Base-by-base conservation (phyloP, 2,888 invertebrate genomes). In the Caenorhabditis zanzibari region DNA sequence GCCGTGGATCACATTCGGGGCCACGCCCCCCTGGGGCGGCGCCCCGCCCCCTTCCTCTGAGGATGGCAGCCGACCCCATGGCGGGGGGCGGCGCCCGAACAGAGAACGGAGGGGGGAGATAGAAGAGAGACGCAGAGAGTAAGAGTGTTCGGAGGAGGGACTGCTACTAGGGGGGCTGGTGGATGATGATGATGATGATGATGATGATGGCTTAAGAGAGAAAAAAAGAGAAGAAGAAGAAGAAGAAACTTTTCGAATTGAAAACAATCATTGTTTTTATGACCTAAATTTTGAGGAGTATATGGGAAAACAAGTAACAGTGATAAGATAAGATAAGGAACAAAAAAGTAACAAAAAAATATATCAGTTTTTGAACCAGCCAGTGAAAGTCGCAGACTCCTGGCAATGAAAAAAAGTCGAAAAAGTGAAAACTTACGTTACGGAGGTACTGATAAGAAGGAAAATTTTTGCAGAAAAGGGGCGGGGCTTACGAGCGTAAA, bases 61-160 rank as follows among this genome's bases (percentile, higher is more conserved):
- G 56, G 32, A 61, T 61, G 61, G 61, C 61, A 61, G 38, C 38
- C 38, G 38, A 12, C 32, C 32, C n/a, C n/a, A n/a, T n/a, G 32
- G 32, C 38, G 38, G 61, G 61, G 61, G 61, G 61, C 41, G 61
- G 61, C 38, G 61, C 38, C 61, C 24, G 58, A 61, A 61, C 38
- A 47, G 47, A 47, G 47, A 47, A 35, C 41, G 61, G n/a, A 41
- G n/a, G 32, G 26, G 19, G 7, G 59, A 38, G 38, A 38, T 6
- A 59, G 59, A 59, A 12, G 16, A 38, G 61, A 61, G 61, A 41
- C 61, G n/a, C 32, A 61, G 61, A 61, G 22, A 41, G 54, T 3
- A 19, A 47, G n/a, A 12, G 22, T 61, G 38, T 61, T 61, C 61
- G 61, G 38, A 24, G 24, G 61, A 35, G 35, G 35, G n/a, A n/a